A percentile compares a stretch with the other conserved stretches of the same genome.
Evolutionary conservation across 1,140 invertebrate species (phyloP).

Genomic region (Heliothis virescens): DNA sequence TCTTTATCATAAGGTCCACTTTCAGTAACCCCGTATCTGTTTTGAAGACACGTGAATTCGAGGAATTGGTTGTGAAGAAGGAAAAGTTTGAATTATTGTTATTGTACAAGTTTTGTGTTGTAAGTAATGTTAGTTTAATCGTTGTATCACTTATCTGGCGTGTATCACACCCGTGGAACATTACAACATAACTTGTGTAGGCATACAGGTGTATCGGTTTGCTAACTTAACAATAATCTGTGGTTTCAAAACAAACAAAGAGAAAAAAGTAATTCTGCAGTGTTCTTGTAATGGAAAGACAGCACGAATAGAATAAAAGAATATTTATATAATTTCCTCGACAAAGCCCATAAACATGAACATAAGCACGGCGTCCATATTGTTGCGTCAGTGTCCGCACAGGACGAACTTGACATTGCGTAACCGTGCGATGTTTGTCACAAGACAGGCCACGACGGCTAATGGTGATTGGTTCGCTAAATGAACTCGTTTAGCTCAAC

Average conservation of each 20-base stretch:
- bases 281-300: not conserved
- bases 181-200: not conserved
- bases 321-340: no score
- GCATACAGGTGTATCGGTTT: no score
- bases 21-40: not conserved
- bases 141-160: conserved; percentile 34
- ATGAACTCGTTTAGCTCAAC: conserved; percentile 28
- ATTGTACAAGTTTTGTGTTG: conserved; percentile 44
- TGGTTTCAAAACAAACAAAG: no score
- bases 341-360: not conserved
- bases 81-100: conserved; percentile 52
- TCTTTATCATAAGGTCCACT: not conserved
- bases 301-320: not conserved
- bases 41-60: conserved; percentile 46
- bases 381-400: not conserved
- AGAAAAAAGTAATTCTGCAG: no score
- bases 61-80: conserved; percentile 44
- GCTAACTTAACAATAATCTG: no score
- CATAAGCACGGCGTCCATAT: not conserved
- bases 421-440: conserved; percentile 4
- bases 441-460: not conserved
- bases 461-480: conserved; percentile 29
- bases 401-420: conserved; percentile 19
- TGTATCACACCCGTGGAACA: conserved; percentile 23
- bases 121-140: conserved; percentile 47